Percentiles rank a stretch among this genome's conserved stretches.
Evolutionary conservation across 2,888 invertebrate species (phyloP).

Genomic region (Aquatica leii): DNA sequence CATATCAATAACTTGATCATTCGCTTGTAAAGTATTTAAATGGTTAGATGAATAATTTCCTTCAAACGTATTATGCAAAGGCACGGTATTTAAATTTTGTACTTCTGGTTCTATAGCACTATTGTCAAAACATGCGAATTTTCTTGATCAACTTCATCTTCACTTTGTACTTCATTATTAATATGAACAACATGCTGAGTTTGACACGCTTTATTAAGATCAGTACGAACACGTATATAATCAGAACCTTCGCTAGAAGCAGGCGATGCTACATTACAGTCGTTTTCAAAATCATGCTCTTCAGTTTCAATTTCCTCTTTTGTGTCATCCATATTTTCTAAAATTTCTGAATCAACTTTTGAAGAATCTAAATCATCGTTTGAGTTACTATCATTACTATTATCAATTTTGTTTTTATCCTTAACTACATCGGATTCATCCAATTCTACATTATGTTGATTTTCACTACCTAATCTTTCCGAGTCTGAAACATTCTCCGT

Average conservation of each 20-base stretch:
- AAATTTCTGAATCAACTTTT: background rate
- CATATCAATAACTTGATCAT: slow-evolving; percentile 60
- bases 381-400: background rate
- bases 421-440: background rate
- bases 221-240: slow-evolving; percentile 49
- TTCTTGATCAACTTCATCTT: slow-evolving; percentile 17
- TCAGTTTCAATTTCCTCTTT: slow-evolving; percentile 16
- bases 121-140: slow-evolving; percentile 6
- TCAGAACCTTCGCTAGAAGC: slow-evolving; percentile 31
- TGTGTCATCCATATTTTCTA: background rate
- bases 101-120: background rate
- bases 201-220: slow-evolving; percentile 60
- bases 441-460: background rate
- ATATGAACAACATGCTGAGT: slow-evolving; percentile 44
- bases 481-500: slow-evolving; percentile 10
- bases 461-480: background rate
- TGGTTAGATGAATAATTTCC: slow-evolving; percentile 11
- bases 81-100: slow-evolving; percentile 4
- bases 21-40: slow-evolving; percentile 19
- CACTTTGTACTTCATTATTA: slow-evolving; percentile 10
- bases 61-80: slow-evolving; percentile 16
- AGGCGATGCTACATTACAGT: slow-evolving; percentile 39
- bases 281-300: slow-evolving; percentile 21
- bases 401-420: background rate
- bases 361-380: background rate